Percentiles rank a stretch among this genome's conserved stretches.
Evolutionary conservation across 2,113 vertebrate species (phyloP).

Genomic region (Rhipidura dahli): DNA sequence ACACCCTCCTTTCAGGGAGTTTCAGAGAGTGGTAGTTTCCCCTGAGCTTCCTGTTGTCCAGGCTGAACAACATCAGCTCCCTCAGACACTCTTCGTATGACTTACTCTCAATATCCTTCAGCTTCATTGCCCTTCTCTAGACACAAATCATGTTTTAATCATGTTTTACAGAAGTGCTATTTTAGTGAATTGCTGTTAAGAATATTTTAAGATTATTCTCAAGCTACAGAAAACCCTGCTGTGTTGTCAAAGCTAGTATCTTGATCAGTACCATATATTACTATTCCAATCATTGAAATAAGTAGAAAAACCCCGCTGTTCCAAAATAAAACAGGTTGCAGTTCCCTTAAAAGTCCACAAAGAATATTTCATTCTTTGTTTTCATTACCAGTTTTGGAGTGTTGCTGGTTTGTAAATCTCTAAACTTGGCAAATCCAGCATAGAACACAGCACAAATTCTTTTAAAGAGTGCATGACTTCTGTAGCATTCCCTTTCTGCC

Average conservation of each 20-base stretch:
- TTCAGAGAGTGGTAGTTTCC: background rate
- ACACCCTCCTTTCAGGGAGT: background rate
- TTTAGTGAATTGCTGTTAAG: background rate
- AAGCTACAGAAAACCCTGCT: background rate
- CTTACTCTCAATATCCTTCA: background rate
- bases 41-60: background rate
- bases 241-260: background rate
- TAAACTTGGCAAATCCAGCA: background rate
- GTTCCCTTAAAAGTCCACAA: background rate
- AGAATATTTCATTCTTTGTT: background rate
- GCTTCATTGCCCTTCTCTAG: background rate
- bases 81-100: background rate
- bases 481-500: background rate
- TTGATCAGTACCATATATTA: background rate
- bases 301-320: background rate
- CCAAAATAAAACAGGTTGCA: rapidly evolving
- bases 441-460: background rate
- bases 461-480: background rate
- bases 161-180: background rate
- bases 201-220: background rate
- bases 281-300: background rate
- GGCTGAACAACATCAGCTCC: background rate
- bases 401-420: background rate
- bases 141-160: background rate
- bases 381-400: background rate